phyloP scores from a whole-genome alignment of 2,888 invertebrate species.

The Sarcophaga caerulescens region DNA sequence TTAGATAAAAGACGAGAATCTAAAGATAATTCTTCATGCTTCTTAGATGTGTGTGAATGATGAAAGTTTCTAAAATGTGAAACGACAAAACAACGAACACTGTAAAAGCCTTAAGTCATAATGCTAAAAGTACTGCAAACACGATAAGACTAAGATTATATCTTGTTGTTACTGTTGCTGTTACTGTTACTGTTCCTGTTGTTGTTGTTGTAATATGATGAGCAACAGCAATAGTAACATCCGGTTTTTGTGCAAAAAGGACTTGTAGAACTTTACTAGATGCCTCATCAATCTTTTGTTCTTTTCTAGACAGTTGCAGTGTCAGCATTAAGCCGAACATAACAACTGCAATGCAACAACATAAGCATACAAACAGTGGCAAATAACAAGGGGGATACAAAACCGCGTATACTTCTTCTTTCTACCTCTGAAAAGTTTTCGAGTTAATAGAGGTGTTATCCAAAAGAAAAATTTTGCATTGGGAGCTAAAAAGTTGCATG shows the following conservation, averaged over 20 bases:
- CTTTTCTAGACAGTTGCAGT: constrained; percentile 44
- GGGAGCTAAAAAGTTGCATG: neutral
- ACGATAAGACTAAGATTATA: neutral
- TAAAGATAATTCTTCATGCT: constrained; percentile 26
- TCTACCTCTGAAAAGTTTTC: constrained; percentile 6
- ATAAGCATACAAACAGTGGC: neutral
- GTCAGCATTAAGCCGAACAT: constrained; percentile 45
- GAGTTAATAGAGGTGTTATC: constrained; percentile 28
- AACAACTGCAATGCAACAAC: constrained; percentile 19
- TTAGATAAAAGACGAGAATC: constrained; percentile 7
- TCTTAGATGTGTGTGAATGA: constrained; percentile 25
- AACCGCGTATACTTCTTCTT: constrained; percentile 19
- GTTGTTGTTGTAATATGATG: constrained; percentile 49
- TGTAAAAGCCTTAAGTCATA: constrained; percentile 52
- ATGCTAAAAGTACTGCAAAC: constrained; percentile 6
- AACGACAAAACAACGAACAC: constrained; percentile 21
- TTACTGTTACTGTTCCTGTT: constrained; percentile 14
- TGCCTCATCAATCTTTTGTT: constrained; percentile 59
- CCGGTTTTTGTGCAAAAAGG: constrained; percentile 28
- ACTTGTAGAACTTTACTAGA: constrained; percentile 43
- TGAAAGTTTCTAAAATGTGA: constrained; percentile 22
- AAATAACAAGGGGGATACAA: neutral
- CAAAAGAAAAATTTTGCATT: constrained; percentile 1
- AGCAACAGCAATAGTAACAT: constrained; percentile 24
- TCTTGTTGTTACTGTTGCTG: neutral